Percentiles rank a stretch among this genome's conserved stretches.
These are phyloP conservation scores for Euplagia quadripunctaria DNA, from an alignment of 2,888 invertebrate genomes.

Conservation along the genomic window DNA sequence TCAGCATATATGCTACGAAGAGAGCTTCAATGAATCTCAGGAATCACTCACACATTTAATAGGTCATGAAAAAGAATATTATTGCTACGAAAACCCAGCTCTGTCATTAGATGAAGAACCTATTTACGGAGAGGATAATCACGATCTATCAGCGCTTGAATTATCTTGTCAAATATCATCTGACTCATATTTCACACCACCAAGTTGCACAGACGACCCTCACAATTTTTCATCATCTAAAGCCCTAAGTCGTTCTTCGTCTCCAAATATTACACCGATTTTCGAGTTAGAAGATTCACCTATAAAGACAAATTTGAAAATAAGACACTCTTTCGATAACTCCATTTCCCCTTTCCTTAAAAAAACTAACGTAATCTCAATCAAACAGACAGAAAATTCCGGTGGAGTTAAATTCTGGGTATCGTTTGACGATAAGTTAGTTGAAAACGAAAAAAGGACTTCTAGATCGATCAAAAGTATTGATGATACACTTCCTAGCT, in stretches of 20 bases:
- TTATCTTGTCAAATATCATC: constrained; percentile 8
- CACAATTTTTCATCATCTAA: constrained; percentile 14
- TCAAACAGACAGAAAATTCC: constrained; percentile 75
- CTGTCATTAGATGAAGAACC: constrained; percentile 24
- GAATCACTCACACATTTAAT: background rate
- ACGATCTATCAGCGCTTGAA: constrained; percentile 25
- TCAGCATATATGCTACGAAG: constrained; percentile 13
- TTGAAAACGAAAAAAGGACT: constrained; percentile 44
- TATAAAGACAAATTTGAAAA: constrained; percentile 49
- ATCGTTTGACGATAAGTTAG: constrained; percentile 73
- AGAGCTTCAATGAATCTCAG: background rate
- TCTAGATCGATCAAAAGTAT: constrained; percentile 39
- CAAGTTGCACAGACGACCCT: constrained; percentile 5
- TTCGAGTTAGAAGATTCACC: constrained; percentile 71
- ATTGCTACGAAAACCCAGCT: constrained; percentile 13
- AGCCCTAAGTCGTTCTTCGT: constrained; percentile 56
- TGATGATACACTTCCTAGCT: constrained; percentile 72
- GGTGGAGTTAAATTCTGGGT: constrained; percentile 83
- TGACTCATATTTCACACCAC: constrained; percentile 24
- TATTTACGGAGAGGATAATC: constrained; percentile 28
- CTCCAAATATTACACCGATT: constrained; percentile 58
- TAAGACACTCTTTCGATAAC: constrained; percentile 13
- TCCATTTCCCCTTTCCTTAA: constrained; percentile 72
- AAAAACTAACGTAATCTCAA: constrained; percentile 70
- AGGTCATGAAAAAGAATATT: constrained; percentile 5